These are phyloP conservation scores for Drosophila setosimentum DNA, from an alignment of 2,888 invertebrate species.

Conservation along the genomic window DNA sequence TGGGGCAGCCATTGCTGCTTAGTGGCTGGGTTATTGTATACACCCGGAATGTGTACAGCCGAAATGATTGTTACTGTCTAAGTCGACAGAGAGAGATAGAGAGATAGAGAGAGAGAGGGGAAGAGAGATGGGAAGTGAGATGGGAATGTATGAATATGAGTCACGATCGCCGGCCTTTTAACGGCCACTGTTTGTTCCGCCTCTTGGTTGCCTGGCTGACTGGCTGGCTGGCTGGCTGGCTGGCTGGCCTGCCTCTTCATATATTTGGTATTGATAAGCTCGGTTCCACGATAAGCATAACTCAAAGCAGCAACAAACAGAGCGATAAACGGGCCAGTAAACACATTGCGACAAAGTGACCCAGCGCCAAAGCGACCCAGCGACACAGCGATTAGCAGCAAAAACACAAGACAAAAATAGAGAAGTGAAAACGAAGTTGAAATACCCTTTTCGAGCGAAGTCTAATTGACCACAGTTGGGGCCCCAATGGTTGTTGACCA, in stretches of 20 bases:
- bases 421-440: neutral
- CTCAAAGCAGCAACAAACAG: constrained; percentile 1
- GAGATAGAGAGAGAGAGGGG: neutral
- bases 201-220: neutral
- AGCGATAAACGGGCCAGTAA: constrained; percentile 16
- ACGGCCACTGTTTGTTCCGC: constrained; percentile 3
- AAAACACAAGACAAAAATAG: neutral
- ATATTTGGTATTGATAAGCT: constrained; percentile 17
- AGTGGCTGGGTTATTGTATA: constrained; percentile 36
- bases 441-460: neutral
- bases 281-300: constrained; percentile 1
- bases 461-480: neutral
- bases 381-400: neutral
- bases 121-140: no score
- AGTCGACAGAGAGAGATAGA: neutral
- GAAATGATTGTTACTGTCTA: constrained; percentile 24
- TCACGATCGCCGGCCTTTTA: constrained; percentile 30
- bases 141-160: constrained; percentile 1
- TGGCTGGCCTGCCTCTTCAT: neutral
- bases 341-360: neutral
- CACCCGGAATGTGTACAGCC: constrained; percentile 18
- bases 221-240: neutral
- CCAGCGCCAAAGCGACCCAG: neutral
- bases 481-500: no score
- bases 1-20: constrained; percentile 50